Conservation (phyloP, 2,797 vertebrate species). For the Centroberyx gerrardi region DNA sequence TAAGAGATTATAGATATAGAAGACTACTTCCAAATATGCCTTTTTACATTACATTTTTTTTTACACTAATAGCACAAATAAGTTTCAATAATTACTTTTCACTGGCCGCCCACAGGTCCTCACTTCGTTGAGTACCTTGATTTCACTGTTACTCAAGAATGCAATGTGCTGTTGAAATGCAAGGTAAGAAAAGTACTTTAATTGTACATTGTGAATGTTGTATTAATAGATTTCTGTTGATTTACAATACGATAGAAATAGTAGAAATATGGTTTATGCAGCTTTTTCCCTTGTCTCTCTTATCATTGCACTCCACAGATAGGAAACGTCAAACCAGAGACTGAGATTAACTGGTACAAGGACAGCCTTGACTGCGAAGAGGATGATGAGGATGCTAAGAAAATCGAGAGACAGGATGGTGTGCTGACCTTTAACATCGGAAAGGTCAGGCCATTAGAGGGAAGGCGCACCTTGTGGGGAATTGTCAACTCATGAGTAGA, state of each 20-base stretch:
- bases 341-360: conserved; percentile 95
- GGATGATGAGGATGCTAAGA: conserved; percentile 92
- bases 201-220: background rate
- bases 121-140: conserved; percentile 97
- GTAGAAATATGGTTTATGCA: background rate
- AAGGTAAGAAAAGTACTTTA: conserved; percentile 86
- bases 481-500: conserved; percentile 49
- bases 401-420: conserved; percentile 88
- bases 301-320: conserved; percentile 83
- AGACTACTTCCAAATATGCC: background rate
- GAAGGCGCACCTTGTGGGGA: conserved; percentile 42
- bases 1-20: conserved; percentile 60
- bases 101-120: conserved; percentile 87
- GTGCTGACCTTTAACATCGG: conserved; percentile 95
- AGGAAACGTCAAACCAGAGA: conserved; percentile 94
- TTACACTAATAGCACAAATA: background rate
- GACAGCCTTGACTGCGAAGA: conserved; percentile 93
- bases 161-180: conserved; percentile 95
- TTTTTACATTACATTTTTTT: background rate
- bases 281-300: background rate
- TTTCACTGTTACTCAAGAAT: conserved; percentile 94
- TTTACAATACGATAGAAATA: background rate
- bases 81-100: conserved; percentile 8
- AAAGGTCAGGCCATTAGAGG: conserved; percentile 88
- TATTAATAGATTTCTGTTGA: background rate